A percentile compares a stretch with the other conserved stretches of the same genome.
Evolutionary conservation across 1,140 invertebrate species (phyloP).

Genomic region (Diploscapter pachys): DNA sequence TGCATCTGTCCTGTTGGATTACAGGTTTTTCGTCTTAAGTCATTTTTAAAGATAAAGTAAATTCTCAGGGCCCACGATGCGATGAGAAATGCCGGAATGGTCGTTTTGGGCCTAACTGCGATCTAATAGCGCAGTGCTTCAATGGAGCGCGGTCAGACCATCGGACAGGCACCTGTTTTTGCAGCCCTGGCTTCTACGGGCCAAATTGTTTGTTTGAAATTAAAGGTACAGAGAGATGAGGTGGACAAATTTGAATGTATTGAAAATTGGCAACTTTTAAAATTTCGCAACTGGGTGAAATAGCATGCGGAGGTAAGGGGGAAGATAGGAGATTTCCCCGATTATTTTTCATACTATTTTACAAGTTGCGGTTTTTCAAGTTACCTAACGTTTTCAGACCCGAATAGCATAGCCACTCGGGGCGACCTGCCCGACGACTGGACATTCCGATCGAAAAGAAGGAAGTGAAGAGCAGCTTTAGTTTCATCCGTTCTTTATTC

Average conservation of each 20-base stretch:
- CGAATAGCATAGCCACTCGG: conserved; percentile 48
- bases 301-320: background rate
- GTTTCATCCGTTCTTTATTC: too few relatives aligned
- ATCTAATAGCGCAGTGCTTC: too few relatives aligned
- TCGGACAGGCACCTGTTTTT: too few relatives aligned
- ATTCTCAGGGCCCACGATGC: conserved; percentile 44
- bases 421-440: conserved; percentile 52
- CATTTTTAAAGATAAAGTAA: too few relatives aligned
- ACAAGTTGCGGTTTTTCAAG: background rate
- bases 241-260: background rate
- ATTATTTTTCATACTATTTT: background rate
- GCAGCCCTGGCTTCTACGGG: too few relatives aligned
- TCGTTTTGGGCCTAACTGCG: background rate
- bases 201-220: too few relatives aligned
- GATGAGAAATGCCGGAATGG: conserved; percentile 36
- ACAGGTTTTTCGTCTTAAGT: conserved; percentile 34
- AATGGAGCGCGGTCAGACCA: too few relatives aligned
- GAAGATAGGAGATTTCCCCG: background rate
- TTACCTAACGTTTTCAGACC: conserved; percentile 40
- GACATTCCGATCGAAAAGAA: conserved; percentile 32
- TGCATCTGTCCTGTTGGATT: conserved; percentile 61
- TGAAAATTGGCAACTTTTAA: background rate
- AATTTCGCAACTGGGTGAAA: background rate
- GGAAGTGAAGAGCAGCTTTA: background rate
- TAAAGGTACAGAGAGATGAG: too few relatives aligned